Evolutionary conservation across 2,113 vertebrate genomes (phyloP), one percentile per base, ranked within the genome.

Genomic region (Scortum barcoo): DNA sequence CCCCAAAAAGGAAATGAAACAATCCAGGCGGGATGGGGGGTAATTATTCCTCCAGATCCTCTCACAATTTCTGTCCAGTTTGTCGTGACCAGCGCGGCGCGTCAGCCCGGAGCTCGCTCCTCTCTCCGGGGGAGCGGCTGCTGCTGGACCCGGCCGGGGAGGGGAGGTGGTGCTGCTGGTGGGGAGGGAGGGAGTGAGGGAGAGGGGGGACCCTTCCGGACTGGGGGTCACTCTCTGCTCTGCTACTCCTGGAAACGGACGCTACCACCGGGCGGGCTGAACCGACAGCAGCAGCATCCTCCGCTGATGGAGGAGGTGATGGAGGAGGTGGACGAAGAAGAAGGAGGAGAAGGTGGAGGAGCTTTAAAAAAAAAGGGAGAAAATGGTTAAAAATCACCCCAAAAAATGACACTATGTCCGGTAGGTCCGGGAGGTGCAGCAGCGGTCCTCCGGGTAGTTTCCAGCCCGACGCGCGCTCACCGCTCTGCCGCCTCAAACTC

Each of bases 81-180:
- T 58, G 91, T 91, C 88, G 91, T 90, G 89, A 92, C 84, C 77
- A 57, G 78, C 56, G 83, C 81, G 62, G 72, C 81, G 76, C 89
- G 79, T 81, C 66, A 61, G 58, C 62, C 78, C 75, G 56, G 51
- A 63, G 84, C 36, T 83, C 51, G 67, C 56, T 48, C 74, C 72
- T 83, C 80, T 86, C 87, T 67, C 79, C n/a, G 50, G 79, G 66
- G 57, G 40, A 44, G 42, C 53, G 51, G 76, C 72, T 76, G 63
- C 66, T 70, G 66, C 71, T 73, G 50, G 70, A 72, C 83, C 78
- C 81, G 73, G 24, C 69, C 51, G 40, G 68, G 53, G 61, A 73
- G 71, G 5, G 61, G 71, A 89, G n/a, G n/a, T n/a, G n/a, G n/a
- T n/a, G n/a, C n/a, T n/a, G n/a, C n/a, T n/a, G n/a, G n/a, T n/a